These are phyloP conservation scores for Sardina pilchardus DNA, from an alignment of 2,113 vertebrate genomes.

Conservation along the genomic window DNA sequence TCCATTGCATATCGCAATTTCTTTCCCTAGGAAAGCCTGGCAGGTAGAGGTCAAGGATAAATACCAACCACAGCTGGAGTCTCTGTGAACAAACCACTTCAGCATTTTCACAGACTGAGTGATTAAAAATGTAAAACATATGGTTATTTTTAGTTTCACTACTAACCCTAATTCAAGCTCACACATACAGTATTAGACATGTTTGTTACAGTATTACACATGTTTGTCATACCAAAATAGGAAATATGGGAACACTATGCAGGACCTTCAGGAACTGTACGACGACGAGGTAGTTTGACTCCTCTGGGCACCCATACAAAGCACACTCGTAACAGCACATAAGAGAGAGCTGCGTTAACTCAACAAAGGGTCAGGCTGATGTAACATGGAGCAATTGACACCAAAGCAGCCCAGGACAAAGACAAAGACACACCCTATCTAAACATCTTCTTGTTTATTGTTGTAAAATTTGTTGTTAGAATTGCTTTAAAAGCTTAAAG, in stretches of 20 bases:
- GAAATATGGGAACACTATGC: not conserved
- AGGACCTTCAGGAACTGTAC: not conserved
- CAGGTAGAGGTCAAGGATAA: not conserved
- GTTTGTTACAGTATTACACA: not conserved
- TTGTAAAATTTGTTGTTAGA: no score
- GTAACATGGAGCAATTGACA: not conserved
- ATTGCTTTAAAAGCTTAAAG: no score
- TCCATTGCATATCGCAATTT: not conserved
- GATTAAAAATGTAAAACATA: not conserved
- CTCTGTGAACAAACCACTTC: not conserved
- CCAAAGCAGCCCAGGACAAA: not conserved
- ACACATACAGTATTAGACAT: not conserved
- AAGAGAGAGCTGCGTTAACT: not conserved
- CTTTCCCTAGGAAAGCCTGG: not conserved
- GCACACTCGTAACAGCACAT: not conserved
- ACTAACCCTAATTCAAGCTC: not conserved
- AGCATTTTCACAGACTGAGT: not conserved
- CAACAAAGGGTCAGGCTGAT: not conserved
- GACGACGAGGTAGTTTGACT: not conserved
- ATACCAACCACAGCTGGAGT: not conserved
- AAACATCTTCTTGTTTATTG: no score
- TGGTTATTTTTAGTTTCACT: not conserved
- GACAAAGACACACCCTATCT: not conserved
- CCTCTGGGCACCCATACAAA: not conserved
- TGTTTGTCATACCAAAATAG: not conserved